Base-by-base conservation (phyloP, 2,797 vertebrate species). In the Rhynchotus rufescens region DNA sequence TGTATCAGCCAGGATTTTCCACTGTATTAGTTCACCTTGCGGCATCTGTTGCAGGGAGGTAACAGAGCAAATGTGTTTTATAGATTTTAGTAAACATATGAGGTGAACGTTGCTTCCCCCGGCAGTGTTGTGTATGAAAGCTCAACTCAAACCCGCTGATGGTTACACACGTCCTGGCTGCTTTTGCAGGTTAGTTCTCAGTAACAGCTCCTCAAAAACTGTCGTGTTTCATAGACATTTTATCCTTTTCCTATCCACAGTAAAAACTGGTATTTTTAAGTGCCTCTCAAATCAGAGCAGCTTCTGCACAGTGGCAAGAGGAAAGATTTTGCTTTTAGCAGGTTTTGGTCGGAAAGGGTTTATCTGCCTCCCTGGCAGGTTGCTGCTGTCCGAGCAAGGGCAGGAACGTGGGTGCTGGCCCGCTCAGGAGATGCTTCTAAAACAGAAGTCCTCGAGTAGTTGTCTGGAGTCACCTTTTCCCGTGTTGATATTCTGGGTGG, bases 181-280 rank as follows among this genome's bases (percentile, higher is more conserved):
- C 23, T 75, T 92, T 86, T 88, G 51, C 81, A 72, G 59, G 30
- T 88, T 86, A 61, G 26, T 69, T 84, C 59, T 36, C 54, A 49
- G 14, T 65, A 30, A 76, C 15, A 13, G 11, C 15, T 30, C 68
- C 91, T 81, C 80, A 81, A 56, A 65, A 65, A 38, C 78, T 16
- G 6, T 67, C 84, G 80, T 20, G 28, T 69, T 84, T 64, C 82
- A 38, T 45, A 80, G 78, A 87, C 81, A 75, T 47, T 6, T 10
- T 34, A 3, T 71, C 60, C 83, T 84, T 73, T 40, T 5, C 30
- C 30, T 38, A 14, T 64, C 75, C 76, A 22, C 67, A 75, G 5
- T 67, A 68, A 64, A 52, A 2, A 52, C 77, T 28, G 26, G 7
- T 79, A 60, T 66, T 56, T 82, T 59, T 72, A 80, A 80, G 34